A percentile compares a stretch with the other conserved stretches of the same genome.
phyloP scores from a whole-genome alignment of 1,140 invertebrate genomes.

The Goniozus legneri region DNA sequence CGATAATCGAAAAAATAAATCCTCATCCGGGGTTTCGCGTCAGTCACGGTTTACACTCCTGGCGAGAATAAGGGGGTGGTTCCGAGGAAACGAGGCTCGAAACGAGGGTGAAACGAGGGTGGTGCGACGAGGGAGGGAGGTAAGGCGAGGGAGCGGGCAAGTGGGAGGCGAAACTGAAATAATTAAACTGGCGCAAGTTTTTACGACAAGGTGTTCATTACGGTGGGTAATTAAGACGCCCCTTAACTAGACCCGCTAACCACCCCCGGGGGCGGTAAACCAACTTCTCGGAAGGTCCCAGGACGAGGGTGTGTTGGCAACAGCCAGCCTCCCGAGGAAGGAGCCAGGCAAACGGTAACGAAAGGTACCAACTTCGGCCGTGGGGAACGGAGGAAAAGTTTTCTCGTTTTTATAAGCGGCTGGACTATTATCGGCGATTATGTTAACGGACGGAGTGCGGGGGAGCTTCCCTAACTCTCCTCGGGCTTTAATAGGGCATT shows the following conservation, averaged over 20 bases:
- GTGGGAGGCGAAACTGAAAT: too few relatives aligned
- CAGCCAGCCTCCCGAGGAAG: slow-evolving; percentile 23
- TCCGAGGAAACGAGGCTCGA: background rate
- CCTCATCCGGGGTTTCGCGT: too few relatives aligned
- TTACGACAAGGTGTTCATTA: slow-evolving; percentile 58
- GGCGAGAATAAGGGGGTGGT: too few relatives aligned
- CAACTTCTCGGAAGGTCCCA: too few relatives aligned
- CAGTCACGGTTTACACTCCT: too few relatives aligned
- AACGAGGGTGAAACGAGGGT: slow-evolving; percentile 22
- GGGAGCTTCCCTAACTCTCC: too few relatives aligned
- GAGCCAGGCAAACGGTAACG: background rate
- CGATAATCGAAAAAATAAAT: too few relatives aligned
- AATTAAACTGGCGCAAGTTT: slow-evolving; percentile 56
- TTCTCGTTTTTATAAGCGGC: slow-evolving; percentile 45
- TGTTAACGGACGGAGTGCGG: slow-evolving; percentile 26
- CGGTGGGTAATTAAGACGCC: slow-evolving; percentile 56
- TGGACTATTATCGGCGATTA: slow-evolving; percentile 48
- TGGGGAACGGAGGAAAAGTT: slow-evolving; percentile 15
- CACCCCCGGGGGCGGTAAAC: slow-evolving; percentile 51
- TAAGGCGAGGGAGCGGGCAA: slow-evolving; percentile 15
- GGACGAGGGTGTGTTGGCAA: too few relatives aligned
- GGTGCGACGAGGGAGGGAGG: slow-evolving; percentile 16
- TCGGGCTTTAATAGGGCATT: too few relatives aligned
- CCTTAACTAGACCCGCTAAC: slow-evolving; percentile 54
- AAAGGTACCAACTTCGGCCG: background rate